Conservation (phyloP, 2,888 invertebrate species). For the Troilus luridus region DNA sequence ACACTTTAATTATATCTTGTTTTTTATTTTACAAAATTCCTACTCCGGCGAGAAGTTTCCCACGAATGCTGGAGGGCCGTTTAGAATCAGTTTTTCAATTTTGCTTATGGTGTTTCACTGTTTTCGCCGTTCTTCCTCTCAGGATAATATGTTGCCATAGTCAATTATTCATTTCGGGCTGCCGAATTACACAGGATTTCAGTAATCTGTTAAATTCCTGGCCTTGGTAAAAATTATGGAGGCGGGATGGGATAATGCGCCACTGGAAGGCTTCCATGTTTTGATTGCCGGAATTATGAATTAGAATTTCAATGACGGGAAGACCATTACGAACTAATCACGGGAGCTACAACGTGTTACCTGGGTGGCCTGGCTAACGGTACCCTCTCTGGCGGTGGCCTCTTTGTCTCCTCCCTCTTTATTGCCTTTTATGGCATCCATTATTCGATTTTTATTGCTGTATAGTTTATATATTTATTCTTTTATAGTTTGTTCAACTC, state of each 20-base stretch:
- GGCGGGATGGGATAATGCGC: neutral
- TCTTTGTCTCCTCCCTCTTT: neutral
- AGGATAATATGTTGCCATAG: neutral
- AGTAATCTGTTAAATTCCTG: neutral
- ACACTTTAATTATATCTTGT: too few species aligned
- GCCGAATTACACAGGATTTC: conserved; percentile 19
- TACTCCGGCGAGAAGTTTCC: neutral
- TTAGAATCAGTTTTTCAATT: neutral
- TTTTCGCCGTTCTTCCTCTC: neutral
- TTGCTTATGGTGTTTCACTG: neutral
- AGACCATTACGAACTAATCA: neutral
- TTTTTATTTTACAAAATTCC: too few species aligned
- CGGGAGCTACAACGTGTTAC: neutral
- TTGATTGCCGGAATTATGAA: conserved; percentile 32
- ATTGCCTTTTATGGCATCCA: neutral
- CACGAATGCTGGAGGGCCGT: neutral
- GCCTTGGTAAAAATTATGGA: neutral
- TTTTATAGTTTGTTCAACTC: neutral
- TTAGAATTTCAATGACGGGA: conserved; percentile 41
- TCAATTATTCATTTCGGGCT: conserved; percentile 1
- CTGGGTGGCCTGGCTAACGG: neutral
- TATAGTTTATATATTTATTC: neutral
- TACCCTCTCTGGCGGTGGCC: neutral
- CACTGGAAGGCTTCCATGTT: neutral
- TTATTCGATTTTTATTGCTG: neutral